These are phyloP conservation scores for Chrysodeixis includens DNA, from an alignment of 2,888 invertebrate species.

Conservation along the genomic window DNA sequence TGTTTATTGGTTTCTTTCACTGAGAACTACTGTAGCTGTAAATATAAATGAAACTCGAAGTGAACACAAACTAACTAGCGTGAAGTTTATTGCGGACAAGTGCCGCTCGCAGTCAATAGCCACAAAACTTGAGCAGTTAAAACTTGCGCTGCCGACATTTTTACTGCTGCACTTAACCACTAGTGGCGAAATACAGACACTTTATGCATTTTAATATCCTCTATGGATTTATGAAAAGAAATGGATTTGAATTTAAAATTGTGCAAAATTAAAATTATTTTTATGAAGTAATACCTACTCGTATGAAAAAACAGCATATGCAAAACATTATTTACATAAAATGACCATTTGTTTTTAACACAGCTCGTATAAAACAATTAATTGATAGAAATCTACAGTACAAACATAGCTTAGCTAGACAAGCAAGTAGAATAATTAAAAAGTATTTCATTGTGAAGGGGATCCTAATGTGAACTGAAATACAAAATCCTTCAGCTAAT, in stretches of 20 bases:
- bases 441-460: too few species aligned
- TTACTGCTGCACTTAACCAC: slow-evolving; percentile 44
- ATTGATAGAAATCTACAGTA: background rate
- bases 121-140: slow-evolving; percentile 36
- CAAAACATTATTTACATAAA: too few species aligned
- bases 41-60: background rate
- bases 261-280: too few species aligned
- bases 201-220: slow-evolving; percentile 41
- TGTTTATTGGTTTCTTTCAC: background rate
- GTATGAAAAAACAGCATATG: too few species aligned
- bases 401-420: background rate
- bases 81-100: background rate
- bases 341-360: too few species aligned
- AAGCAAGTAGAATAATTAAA: background rate
- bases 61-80: slow-evolving; percentile 16
- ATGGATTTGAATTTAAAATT: background rate
- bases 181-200: slow-evolving; percentile 16
- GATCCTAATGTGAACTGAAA: background rate
- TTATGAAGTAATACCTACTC: too few species aligned
- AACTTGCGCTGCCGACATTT: slow-evolving; percentile 33
- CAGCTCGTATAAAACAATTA: background rate
- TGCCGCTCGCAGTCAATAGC: slow-evolving; percentile 31
- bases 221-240: slow-evolving; percentile 11
- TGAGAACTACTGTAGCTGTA: background rate
- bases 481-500: background rate